These are phyloP conservation scores for Rhinatrema bivittatum DNA, from an alignment of 2,797 vertebrate species.

Conservation along the genomic window DNA sequence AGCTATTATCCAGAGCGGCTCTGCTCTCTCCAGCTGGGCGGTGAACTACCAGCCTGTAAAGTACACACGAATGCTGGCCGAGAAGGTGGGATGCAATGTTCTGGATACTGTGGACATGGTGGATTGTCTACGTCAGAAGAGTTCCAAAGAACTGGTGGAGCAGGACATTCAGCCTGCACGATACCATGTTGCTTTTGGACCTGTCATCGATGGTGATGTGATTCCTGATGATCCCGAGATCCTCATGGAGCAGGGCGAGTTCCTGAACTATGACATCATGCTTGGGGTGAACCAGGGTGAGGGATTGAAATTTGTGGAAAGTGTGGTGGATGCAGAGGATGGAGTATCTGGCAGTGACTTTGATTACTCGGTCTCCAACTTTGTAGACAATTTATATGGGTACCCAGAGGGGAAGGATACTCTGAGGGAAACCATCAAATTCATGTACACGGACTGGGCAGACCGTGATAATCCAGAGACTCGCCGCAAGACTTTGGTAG, in stretches of 20 bases:
- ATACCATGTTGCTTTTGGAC: constrained; percentile 95
- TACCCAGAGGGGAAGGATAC: constrained; percentile 97
- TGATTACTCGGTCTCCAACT: constrained; percentile 95
- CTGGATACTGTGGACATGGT: constrained; percentile 96
- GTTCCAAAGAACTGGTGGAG: constrained; percentile 89
- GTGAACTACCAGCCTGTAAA: constrained; percentile 98
- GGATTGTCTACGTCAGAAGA: constrained; percentile 94
- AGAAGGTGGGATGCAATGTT: constrained; percentile 96
- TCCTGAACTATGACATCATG: constrained; percentile 98
- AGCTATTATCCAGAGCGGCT: constrained; percentile 96
- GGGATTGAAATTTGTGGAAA: constrained; percentile 94
- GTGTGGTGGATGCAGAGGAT: constrained; percentile 91
- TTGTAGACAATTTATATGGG: constrained; percentile 94
- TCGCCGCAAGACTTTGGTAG: constrained; percentile 90
- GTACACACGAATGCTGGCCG: constrained; percentile 87
- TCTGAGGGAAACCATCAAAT: constrained; percentile 94
- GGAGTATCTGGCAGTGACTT: constrained; percentile 96
- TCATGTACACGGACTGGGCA: constrained; percentile 98
- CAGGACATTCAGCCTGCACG: constrained; percentile 95
- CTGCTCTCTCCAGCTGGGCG: constrained; percentile 95
- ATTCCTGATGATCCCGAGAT: constrained; percentile 97
- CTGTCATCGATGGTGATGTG: constrained; percentile 93
- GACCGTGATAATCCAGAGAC: constrained; percentile 96
- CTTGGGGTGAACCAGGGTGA: constrained; percentile 96
- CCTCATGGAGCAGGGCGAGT: constrained; percentile 98